Conservation (phyloP, 2,113 vertebrate species). For the Ciconia stormi region DNA sequence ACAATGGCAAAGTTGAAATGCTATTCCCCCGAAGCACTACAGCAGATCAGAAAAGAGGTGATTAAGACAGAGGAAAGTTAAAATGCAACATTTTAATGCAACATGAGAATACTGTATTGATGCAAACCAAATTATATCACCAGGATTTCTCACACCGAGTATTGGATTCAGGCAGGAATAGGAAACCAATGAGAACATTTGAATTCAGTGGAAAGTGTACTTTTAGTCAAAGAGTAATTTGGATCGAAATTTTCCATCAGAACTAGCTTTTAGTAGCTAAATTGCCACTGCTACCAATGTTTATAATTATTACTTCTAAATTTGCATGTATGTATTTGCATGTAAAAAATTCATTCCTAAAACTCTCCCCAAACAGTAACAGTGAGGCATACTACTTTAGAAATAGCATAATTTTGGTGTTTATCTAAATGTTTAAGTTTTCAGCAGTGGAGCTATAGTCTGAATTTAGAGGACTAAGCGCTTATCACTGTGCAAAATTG, state of each 20-base stretch:
- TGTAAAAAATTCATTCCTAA: neutral
- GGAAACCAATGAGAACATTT: neutral
- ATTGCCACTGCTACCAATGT: neutral
- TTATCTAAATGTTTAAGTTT: neutral
- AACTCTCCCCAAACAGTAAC: neutral
- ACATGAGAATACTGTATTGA: neutral
- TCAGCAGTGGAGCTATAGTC: neutral
- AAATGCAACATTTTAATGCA: neutral
- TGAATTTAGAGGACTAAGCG: neutral
- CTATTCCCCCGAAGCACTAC: neutral
- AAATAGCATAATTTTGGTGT: neutral
- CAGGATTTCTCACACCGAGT: neutral
- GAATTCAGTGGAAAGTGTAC: neutral
- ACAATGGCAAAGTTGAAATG: neutral
- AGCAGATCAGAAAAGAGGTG: neutral
- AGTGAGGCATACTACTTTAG: neutral
- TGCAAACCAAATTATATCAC: neutral
- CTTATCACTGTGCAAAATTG: neutral
- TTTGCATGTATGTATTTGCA: neutral
- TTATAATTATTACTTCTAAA: neutral
- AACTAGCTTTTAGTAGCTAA: neutral
- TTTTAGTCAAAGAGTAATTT: neutral
- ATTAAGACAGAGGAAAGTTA: neutral
- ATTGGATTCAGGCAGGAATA: neutral
- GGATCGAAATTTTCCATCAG: neutral